Base-by-base conservation (phyloP, 2,888 invertebrate species). In the Clepsis dumicolana region DNA sequence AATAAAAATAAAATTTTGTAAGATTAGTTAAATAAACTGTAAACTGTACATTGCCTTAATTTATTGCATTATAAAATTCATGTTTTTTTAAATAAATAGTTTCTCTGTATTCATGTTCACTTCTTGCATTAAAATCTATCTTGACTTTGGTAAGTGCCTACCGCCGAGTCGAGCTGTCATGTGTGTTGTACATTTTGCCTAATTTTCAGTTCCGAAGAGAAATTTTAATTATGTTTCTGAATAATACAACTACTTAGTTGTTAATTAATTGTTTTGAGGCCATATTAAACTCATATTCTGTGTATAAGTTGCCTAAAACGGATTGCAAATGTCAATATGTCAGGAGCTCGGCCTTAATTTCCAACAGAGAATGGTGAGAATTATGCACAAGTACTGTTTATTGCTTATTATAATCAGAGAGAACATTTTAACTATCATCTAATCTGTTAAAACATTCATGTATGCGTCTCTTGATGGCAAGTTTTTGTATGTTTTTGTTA, bases 311-410 rank as follows among this genome's bases (percentile, higher is more conserved):
- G 78, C 78, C 80, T 85, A 80, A 89, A 91, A 90, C 88, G 86
- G 88, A 90, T 91, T 92, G 92, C 93, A 93, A 93, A 93, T 93
- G 93, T 93, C 93, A 93, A 93, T 93, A 93, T 93, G 93, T 92
- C 93, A 93, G 92, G 93, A 93, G 91, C 91, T 93, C 88, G 93
- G 93, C 90, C 92, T 93, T 93, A 93, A 93, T 87, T 93, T 93
- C 92, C 93, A 93, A 89, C 93, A 93, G 90, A 93, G 93, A 93
- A 93, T 93, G 93, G 93, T 93, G 81, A 89, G 88, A 82, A 79
- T 81, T 82, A 81, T 79, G 77, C 79, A 78, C 77, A 68, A 75
- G 74, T 76, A 81, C 73, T 79, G 74, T 74, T 76, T 74, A 77
- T 73, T 78, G 72, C 66, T 77, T 77, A 77, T 77, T 78, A 71